Conservation (phyloP, 92 coral and sea anemone genomes). For the Desmophyllum pertusum region DNA sequence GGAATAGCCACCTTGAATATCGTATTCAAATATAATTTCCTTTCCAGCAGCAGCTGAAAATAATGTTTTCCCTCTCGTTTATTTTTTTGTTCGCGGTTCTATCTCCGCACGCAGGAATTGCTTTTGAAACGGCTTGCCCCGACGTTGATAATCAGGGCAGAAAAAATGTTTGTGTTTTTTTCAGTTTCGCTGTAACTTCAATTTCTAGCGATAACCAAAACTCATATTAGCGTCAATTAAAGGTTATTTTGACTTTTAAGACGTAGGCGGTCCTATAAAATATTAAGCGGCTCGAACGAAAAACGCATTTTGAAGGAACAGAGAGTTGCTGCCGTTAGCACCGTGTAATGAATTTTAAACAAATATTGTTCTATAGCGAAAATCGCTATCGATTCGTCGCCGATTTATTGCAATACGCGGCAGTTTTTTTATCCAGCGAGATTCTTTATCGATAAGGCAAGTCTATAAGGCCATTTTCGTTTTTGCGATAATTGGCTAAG, state of each 20-base stretch:
- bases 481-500: background rate
- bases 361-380: too few species aligned
- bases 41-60: background rate
- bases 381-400: too few species aligned
- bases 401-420: background rate
- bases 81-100: background rate
- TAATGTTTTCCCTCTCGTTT: background rate
- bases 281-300: background rate
- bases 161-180: too few species aligned
- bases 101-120: background rate
- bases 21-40: background rate
- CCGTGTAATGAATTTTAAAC: too few species aligned
- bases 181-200: too few species aligned
- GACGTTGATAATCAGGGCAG: background rate
- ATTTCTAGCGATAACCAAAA: too few species aligned
- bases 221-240: background rate
- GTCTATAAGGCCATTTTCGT: background rate
- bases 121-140: background rate
- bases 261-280: background rate
- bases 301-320: background rate
- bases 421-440: background rate
- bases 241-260: background rate
- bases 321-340: background rate
- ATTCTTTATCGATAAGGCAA: background rate
- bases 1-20: background rate